Percentiles rank a stretch among this genome's conserved stretches.
These are phyloP conservation scores for Eremophila alpestris DNA, from an alignment of 2,797 vertebrate genomes.

Conservation along the genomic window DNA sequence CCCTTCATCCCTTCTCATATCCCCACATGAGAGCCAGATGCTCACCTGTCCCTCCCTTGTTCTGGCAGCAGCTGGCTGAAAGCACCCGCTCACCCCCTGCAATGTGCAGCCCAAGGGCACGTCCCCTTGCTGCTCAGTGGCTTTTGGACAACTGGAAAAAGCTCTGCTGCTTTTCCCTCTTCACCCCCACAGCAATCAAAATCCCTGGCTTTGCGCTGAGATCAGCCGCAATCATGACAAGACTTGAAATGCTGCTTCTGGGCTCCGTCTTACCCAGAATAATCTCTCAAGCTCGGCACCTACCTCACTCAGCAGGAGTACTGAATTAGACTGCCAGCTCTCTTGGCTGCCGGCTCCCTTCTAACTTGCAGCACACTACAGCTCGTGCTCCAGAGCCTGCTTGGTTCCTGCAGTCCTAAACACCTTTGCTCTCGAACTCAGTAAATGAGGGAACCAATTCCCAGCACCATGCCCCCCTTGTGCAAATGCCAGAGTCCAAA, in stretches of 20 bases:
- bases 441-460: not conserved
- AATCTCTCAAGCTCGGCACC: slow-evolving; percentile 46
- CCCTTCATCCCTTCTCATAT: not conserved
- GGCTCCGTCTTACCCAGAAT: slow-evolving; percentile 14
- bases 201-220: slow-evolving; percentile 57
- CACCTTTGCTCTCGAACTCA: slow-evolving; percentile 2
- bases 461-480: not conserved
- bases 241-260: slow-evolving; percentile 53
- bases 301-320: slow-evolving; percentile 11
- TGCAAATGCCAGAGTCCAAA: slow-evolving; percentile 18
- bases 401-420: not conserved
- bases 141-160: not conserved
- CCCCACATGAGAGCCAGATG: accelerated
- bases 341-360: slow-evolving; percentile 4
- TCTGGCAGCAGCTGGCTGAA: slow-evolving; percentile 16
- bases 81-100: not conserved
- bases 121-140: not conserved
- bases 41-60: slow-evolving; percentile 37
- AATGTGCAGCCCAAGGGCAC: not conserved
- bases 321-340: slow-evolving; percentile 17
- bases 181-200: not conserved
- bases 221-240: slow-evolving; percentile 57
- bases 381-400: slow-evolving; percentile 7
- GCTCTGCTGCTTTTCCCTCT: not conserved
- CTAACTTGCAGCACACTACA: slow-evolving; percentile 18